Conservation (phyloP, 2,113 vertebrate species). For the Charadrius vociferus region DNA sequence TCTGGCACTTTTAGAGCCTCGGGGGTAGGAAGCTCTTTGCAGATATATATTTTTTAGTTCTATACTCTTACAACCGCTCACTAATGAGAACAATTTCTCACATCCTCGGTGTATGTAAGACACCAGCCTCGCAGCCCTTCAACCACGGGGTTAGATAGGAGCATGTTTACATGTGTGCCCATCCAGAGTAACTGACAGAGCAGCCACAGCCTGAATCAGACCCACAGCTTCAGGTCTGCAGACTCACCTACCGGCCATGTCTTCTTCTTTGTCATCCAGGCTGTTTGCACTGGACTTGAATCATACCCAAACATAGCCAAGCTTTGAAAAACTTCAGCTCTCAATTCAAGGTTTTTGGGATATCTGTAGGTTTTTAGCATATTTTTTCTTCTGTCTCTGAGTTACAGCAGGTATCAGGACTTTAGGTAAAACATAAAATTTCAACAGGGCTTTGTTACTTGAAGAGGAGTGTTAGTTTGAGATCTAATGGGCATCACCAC, state of each 20-base stretch:
- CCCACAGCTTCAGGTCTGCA: neutral
- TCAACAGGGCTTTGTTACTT: accelerated
- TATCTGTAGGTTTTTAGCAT: neutral
- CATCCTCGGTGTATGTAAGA: neutral
- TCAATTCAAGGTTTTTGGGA: neutral
- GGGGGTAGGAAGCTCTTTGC: neutral
- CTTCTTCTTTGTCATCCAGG: neutral
- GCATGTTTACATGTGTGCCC: neutral
- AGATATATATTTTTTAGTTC: neutral
- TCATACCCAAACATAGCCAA: neutral
- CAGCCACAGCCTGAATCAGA: neutral
- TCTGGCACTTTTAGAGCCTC: neutral
- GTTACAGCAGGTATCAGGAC: neutral
- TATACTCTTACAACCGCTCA: neutral
- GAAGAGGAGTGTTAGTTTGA: neutral
- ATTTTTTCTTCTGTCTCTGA: neutral
- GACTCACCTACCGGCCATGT: neutral
- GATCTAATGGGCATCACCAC: neutral
- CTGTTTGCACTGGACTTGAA: neutral
- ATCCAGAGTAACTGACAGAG: neutral
- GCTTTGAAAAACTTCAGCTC: neutral
- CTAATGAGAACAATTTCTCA: slow-evolving; percentile 33
- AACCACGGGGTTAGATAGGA: neutral
- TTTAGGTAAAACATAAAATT: neutral
- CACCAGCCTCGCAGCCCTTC: neutral